Evolutionary conservation across 2,113 vertebrate species (phyloP).

Genomic region (Lota lota): DNA sequence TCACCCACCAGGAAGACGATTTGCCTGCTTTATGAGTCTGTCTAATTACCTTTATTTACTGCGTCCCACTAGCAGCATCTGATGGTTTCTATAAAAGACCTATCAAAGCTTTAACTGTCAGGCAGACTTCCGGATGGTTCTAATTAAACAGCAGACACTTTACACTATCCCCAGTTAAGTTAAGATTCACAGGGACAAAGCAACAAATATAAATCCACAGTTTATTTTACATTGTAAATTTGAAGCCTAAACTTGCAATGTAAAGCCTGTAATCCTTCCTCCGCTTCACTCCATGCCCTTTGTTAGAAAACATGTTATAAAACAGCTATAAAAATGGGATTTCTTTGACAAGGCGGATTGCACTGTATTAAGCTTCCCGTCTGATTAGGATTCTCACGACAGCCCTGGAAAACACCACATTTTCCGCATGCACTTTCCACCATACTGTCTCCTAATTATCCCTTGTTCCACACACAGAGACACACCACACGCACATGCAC

Average conservation of each 20-base stretch:
- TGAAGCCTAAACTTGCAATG: not conserved
- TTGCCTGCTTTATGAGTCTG: conserved; percentile 1
- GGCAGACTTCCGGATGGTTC: too few species aligned
- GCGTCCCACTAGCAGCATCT: not conserved
- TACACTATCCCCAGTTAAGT: too few species aligned
- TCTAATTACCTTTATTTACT: conserved; percentile 10
- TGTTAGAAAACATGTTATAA: conserved; percentile 8
- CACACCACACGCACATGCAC: not conserved
- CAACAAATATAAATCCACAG: too few species aligned
- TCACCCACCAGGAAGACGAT: not conserved
- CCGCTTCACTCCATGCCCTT: not conserved
- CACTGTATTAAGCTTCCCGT: not conserved
- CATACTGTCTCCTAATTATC: conserved; percentile 28
- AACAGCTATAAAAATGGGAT: conserved; percentile 13
- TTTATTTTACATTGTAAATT: too few species aligned
- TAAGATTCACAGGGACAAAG: too few species aligned
- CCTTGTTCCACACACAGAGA: not conserved
- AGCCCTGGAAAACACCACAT: conserved; percentile 29
- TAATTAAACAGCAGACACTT: too few species aligned
- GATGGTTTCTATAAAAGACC: conserved; percentile 3
- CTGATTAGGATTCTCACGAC: conserved; percentile 25
- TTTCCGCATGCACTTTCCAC: conserved; percentile 36
- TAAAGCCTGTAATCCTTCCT: not conserved
- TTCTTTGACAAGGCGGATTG: conserved; percentile 3
- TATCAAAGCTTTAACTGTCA: not conserved